phyloP scores from a whole-genome alignment of 2,113 vertebrate genomes.

The Nibea albiflora region DNA sequence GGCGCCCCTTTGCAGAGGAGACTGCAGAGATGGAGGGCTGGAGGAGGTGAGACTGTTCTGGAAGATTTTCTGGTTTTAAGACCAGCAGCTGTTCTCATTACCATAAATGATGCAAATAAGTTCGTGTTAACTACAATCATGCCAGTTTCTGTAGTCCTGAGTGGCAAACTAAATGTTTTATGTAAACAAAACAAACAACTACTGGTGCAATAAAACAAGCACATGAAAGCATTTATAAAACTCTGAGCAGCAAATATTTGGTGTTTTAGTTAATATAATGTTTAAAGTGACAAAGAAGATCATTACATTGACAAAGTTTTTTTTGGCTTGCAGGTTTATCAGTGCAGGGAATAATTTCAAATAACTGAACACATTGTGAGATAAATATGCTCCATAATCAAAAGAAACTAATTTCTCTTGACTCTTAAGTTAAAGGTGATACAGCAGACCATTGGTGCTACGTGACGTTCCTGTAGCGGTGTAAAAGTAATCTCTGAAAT shows the following conservation, averaged over 20 bases:
- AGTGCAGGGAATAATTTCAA: neutral
- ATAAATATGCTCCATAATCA: neutral
- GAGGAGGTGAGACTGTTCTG: too few species aligned
- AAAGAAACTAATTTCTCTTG: neutral
- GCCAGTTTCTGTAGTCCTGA: neutral
- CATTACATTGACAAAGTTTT: neutral
- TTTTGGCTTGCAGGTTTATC: neutral
- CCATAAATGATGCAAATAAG: neutral
- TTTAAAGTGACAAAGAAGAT: neutral
- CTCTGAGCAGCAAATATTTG: neutral
- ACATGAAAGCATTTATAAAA: neutral
- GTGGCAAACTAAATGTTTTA: neutral
- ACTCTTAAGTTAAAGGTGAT: neutral
- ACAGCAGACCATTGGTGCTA: too few species aligned
- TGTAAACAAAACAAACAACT: neutral
- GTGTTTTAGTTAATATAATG: neutral
- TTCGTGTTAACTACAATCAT: neutral
- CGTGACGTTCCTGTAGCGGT: too few species aligned
- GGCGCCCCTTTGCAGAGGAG: neutral
- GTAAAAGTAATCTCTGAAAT: too few species aligned
- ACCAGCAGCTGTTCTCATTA: neutral
- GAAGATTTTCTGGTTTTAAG: too few species aligned
- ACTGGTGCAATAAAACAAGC: neutral
- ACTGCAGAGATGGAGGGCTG: too few species aligned
- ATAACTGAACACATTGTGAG: neutral